Evolutionary conservation across 2,113 vertebrate species (phyloP).

Genomic region (Brachypodius melanocephalos): DNA sequence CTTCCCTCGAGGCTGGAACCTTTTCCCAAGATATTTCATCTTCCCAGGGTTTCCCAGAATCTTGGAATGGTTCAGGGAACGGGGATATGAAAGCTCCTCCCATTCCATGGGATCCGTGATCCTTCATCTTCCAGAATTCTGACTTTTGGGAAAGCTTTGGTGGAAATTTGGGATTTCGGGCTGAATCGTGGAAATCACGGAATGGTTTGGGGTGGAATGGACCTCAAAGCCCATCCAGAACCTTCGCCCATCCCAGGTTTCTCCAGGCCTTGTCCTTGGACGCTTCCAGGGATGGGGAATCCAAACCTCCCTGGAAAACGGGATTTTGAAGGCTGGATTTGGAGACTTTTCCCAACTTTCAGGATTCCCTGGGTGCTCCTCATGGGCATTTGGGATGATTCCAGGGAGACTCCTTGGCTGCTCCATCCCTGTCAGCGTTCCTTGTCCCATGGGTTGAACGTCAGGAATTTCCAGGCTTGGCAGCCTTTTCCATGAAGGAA

Average conservation of each 20-base stretch:
- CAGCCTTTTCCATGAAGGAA: neutral
- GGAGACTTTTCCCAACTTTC: neutral
- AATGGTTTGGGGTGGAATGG: neutral
- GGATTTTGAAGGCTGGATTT: neutral
- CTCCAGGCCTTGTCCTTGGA: neutral
- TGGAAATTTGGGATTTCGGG: neutral
- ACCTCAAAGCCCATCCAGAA: neutral
- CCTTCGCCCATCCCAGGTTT: neutral
- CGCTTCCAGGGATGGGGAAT: neutral
- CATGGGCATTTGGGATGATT: neutral
- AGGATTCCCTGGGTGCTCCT: neutral
- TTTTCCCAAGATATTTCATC: neutral
- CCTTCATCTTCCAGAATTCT: neutral
- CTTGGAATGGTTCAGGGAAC: neutral
- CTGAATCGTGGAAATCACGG: neutral
- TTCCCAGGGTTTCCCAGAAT: neutral
- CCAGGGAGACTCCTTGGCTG: too few species aligned
- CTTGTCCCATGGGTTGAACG: neutral
- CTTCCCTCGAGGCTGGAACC: accelerated
- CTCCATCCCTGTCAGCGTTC: neutral
- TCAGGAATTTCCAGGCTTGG: neutral
- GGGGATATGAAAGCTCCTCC: neutral
- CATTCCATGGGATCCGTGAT: neutral
- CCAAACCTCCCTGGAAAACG: neutral
- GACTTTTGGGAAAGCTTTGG: neutral